Evolutionary conservation across 2,888 invertebrate species (phyloP).

Genomic region (Lasioglossum calceatum): DNA sequence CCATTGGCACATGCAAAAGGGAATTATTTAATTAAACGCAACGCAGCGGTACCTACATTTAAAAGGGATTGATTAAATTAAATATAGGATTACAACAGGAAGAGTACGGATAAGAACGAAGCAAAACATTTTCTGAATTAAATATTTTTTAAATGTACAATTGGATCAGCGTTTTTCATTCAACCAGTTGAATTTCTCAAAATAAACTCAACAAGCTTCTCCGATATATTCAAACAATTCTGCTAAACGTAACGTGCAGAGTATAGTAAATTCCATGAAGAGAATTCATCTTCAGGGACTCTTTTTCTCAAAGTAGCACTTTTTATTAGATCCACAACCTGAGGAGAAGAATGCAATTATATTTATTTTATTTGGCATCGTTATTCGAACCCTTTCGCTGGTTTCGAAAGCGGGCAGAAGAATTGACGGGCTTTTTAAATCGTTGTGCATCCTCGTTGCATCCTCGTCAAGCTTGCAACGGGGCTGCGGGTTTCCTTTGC

Average conservation of each 20-base stretch:
- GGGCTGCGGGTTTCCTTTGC: constrained; percentile 7
- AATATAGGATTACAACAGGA: background rate
- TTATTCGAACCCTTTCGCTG: background rate
- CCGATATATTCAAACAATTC: background rate
- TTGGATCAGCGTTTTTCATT: background rate
- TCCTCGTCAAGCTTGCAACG: background rate
- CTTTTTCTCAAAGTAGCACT: background rate
- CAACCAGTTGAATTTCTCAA: background rate
- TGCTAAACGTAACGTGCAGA: background rate
- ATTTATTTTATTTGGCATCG: constrained; percentile 61
- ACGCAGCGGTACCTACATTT: background rate
- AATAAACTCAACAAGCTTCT: background rate
- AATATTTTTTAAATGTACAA: no score
- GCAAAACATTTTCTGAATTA: no score
- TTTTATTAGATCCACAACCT: background rate
- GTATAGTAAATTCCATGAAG: background rate
- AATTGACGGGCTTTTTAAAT: background rate
- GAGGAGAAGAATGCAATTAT: constrained; percentile 56
- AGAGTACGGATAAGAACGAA: background rate
- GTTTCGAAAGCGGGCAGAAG: constrained; percentile 28
- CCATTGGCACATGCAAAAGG: background rate
- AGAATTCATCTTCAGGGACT: background rate
- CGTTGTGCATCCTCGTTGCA: background rate
- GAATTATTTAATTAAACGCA: background rate
- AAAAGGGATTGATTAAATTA: background rate